A percentile compares a stretch with the other conserved stretches of the same genome.
phyloP scores from a whole-genome alignment of 2,797 vertebrate species.

The Triplophysa yarkandensis region DNA sequence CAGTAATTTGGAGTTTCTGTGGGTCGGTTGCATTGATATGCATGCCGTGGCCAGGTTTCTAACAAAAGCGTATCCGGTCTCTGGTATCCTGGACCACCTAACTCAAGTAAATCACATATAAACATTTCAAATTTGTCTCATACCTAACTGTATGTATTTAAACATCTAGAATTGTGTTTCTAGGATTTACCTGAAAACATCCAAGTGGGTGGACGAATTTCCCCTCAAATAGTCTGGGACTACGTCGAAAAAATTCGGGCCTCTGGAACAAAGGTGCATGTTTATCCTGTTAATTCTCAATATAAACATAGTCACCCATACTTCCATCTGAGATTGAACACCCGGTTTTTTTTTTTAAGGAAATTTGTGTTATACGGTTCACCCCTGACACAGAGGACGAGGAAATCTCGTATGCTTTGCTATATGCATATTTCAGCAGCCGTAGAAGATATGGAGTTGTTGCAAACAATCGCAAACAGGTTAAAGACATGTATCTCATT shows the following conservation, averaged over 20 bases:
- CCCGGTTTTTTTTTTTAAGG: constrained; percentile 73
- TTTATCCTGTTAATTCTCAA: background rate
- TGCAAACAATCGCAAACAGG: constrained; percentile 95
- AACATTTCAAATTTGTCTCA: background rate
- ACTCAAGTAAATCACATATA: constrained; percentile 79
- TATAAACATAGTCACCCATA: background rate
- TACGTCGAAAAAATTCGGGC: constrained; percentile 99
- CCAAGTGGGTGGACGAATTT: constrained; percentile 96
- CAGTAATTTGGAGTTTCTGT: constrained; percentile 84
- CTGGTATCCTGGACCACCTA: constrained; percentile 89
- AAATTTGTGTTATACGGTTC: constrained; percentile 96
- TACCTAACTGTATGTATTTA: background rate
- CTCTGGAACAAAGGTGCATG: constrained; percentile 92
- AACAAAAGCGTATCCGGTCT: constrained; percentile 94
- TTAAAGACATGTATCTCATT: constrained; percentile 99
- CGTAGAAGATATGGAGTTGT: constrained; percentile 95
- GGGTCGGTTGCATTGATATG: constrained; percentile 97
- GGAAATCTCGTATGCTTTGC: constrained; percentile 93
- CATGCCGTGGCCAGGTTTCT: constrained; percentile 94
- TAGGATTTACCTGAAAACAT: constrained; percentile 96
- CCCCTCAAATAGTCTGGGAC: constrained; percentile 97
- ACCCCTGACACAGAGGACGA: constrained; percentile 96
- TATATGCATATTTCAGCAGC: constrained; percentile 98
- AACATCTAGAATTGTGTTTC: background rate
- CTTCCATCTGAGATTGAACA: constrained; percentile 28